Evolutionary conservation across 2,797 vertebrate species (phyloP), one percentile per base, ranked within the genome.

Genomic region (Parauchenoglanis punctatus): DNA sequence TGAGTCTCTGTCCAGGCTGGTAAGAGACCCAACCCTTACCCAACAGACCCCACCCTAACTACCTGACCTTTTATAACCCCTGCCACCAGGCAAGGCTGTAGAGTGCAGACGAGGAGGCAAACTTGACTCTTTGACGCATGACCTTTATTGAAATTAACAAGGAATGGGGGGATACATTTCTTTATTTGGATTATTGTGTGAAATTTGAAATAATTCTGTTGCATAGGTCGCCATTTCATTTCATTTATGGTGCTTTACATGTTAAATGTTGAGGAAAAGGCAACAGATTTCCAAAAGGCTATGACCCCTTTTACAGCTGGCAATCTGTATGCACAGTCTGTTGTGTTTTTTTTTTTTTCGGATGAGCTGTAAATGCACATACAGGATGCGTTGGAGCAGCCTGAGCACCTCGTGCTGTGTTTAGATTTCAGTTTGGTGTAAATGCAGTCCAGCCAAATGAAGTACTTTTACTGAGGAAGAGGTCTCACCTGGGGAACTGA

Each of bases 1-100:
- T 99, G 98, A 99, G 98, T 99, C 96, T 97, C 97, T 96, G 97
- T 97, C 96, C 94, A 92, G 94, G 93, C 93, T 94, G 96, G 96
- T 96, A 96, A 96, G 96, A 96, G 94, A 94, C 93, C 93, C 91
- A 91, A 65, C 92, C 90, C 92, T 91, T 91, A 92, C 94, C 93
- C 94, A 94, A 95, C 82, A 35, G 46, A 46, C 75, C 70, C 82
- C 35, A 76, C 87, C 83, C 54, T 54, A 86, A 63, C 25, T 73
- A 81, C 68, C 72, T 59, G 54, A 77, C 44, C 83, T 35, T 40
- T 81, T 78, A 65, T 85, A 52, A 87, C 65, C 68, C 84, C 78
- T 73, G 28, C 81, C 65, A 70, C 85, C 80, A 85, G 89, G 90
- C 89, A 91, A 85, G 86, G 86, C 89, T 90, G 90, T 87, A 85